These are phyloP conservation scores for Sylvia atricapilla DNA, from an alignment of 2,113 vertebrate species.

Conservation along the genomic window DNA sequence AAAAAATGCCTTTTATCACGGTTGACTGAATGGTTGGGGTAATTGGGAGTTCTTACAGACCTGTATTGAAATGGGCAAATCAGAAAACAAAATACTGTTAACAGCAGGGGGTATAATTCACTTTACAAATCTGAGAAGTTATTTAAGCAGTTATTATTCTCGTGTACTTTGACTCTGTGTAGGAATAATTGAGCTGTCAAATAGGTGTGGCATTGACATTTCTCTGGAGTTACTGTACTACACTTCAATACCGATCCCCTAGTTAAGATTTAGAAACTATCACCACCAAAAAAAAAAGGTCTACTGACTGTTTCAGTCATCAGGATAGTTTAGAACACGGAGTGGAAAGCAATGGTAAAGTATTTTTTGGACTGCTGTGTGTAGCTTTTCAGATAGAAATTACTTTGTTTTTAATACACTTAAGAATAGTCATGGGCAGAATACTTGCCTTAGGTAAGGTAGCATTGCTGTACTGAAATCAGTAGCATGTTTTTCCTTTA, in stretches of 20 bases:
- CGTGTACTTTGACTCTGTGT: background rate
- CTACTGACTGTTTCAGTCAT: background rate
- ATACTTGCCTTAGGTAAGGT: background rate
- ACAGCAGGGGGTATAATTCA: slow-evolving; percentile 1
- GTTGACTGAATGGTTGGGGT: background rate
- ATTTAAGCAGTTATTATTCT: background rate
- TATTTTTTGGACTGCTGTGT: background rate
- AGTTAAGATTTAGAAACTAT: background rate
- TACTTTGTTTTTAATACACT: slow-evolving; percentile 21
- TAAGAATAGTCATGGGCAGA: background rate
- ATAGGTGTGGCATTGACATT: background rate
- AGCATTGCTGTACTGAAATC: background rate
- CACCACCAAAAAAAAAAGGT: background rate
- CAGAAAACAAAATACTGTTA: background rate
- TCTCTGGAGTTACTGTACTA: background rate
- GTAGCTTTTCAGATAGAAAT: slow-evolving; percentile 49
- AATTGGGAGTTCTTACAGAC: background rate
- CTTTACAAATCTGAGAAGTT: background rate
- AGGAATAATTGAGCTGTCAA: slow-evolving; percentile 9
- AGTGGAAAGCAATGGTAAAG: background rate
- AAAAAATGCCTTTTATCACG: slow-evolving; percentile 1
- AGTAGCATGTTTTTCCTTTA: background rate
- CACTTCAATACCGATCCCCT: background rate
- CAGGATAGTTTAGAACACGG: background rate
- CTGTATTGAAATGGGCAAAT: background rate